Conservation (phyloP, 2,797 vertebrate species). For the Alcedo quadribrachys region DNA sequence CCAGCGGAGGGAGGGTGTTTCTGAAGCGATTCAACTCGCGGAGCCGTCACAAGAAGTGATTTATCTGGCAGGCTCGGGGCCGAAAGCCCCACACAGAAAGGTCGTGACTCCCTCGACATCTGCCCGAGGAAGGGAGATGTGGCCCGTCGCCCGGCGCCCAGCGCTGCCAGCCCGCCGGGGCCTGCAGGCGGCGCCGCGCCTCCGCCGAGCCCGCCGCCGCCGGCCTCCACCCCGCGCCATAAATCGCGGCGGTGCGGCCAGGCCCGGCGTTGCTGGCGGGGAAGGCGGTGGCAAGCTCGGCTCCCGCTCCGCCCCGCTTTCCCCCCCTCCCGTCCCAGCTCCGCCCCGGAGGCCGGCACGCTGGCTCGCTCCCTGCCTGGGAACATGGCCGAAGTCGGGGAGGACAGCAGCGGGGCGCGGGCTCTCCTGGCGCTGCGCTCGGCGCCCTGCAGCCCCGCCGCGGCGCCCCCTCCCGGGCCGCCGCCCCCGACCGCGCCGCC, state of each 20-base stretch:
- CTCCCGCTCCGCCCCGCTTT: not conserved
- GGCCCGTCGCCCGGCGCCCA: no score
- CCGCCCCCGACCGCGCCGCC: conserved; percentile 74
- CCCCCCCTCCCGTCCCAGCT: not conserved
- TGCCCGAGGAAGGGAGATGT: not conserved
- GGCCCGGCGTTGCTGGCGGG: not conserved
- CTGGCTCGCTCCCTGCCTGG: conserved; percentile 60
- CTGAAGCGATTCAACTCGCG: not conserved
- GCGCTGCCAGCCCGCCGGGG: not conserved
- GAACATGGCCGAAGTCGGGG: conserved; percentile 93
- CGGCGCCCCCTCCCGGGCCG: conserved; percentile 78
- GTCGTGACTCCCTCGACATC: not conserved
- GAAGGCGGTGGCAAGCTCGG: not conserved
- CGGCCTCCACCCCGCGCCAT: not conserved
- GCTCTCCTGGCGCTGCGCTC: conserved; percentile 91
- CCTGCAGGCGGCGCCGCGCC: conserved; percentile 35
- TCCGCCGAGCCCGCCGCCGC: not conserved
- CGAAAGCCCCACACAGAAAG: not conserved
- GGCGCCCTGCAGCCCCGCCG: conserved; percentile 87
- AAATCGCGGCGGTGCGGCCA: not conserved
- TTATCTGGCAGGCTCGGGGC: not conserved
- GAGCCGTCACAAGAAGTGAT: not conserved
- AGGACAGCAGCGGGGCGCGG: conserved; percentile 90
- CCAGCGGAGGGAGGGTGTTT: fast-evolving
- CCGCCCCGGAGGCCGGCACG: conserved; percentile 69